These are phyloP conservation scores for Pyxicephalus adspersus DNA, from an alignment of 2,113 vertebrate genomes.

Conservation along the genomic window DNA sequence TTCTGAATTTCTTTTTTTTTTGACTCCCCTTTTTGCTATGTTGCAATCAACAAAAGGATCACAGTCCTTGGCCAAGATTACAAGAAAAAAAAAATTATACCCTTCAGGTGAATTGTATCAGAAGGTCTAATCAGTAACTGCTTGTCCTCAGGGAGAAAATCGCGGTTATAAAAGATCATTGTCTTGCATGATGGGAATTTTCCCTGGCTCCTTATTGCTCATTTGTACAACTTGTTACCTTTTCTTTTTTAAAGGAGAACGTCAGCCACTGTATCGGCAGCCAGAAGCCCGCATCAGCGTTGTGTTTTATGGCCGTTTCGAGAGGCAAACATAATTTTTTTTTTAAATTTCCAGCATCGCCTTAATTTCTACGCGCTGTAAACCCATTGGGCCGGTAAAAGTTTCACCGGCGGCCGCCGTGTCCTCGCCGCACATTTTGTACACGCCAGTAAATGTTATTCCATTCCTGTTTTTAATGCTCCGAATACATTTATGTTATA, in stretches of 20 bases:
- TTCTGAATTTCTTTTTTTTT: neutral
- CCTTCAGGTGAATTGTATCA: constrained; percentile 42
- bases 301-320: constrained; percentile 2
- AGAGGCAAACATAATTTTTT: constrained; percentile 9
- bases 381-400: neutral
- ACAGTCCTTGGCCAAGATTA: constrained; percentile 48
- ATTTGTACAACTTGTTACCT: constrained; percentile 36
- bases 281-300: neutral
- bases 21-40: constrained; percentile 13
- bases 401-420: neutral
- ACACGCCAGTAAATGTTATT: constrained; percentile 16
- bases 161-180: constrained; percentile 22
- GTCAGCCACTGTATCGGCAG: neutral
- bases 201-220: constrained; percentile 41
- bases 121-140: constrained; percentile 49
- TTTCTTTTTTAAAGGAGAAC: constrained; percentile 26
- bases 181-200: constrained; percentile 29
- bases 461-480: constrained; percentile 22
- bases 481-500: constrained; percentile 24
- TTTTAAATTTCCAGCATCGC: neutral
- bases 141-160: constrained; percentile 45
- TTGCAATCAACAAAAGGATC: constrained; percentile 49
- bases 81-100: constrained; percentile 54
- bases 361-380: constrained; percentile 30
- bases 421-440: neutral